These are phyloP conservation scores for Mythimna impura DNA, from an alignment of 2,888 invertebrate species.

Conservation along the genomic window DNA sequence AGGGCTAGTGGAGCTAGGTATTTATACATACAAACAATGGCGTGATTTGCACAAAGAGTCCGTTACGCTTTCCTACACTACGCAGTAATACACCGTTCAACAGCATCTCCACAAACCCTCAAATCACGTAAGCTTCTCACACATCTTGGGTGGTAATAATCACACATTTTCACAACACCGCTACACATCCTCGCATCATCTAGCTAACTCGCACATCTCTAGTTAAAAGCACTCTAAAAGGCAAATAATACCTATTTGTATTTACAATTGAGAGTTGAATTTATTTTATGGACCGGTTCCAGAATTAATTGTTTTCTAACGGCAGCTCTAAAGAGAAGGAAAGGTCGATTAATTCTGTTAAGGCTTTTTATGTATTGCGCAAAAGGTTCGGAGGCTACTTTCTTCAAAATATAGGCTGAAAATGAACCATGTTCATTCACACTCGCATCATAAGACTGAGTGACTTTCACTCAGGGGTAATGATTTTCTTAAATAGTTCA, in stretches of 20 bases:
- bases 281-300: slow-evolving; percentile 44
- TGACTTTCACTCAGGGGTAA: too few species aligned
- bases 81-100: too few species aligned
- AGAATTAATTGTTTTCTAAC: slow-evolving; percentile 46
- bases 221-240: slow-evolving; percentile 14
- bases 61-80: too few species aligned
- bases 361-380: background rate
- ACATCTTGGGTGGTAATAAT: too few species aligned
- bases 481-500: too few species aligned
- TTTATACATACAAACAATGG: too few species aligned
- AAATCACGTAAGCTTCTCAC: too few species aligned
- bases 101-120: too few species aligned
- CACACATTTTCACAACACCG: background rate
- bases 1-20: too few species aligned
- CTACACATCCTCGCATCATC: background rate
- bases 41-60: too few species aligned
- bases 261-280: slow-evolving; percentile 49
- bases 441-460: background rate
- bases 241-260: slow-evolving; percentile 55
- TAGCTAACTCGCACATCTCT: background rate
- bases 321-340: slow-evolving; percentile 9
- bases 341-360: slow-evolving; percentile 25
- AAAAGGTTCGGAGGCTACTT: slow-evolving; percentile 11
- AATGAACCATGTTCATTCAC: background rate
- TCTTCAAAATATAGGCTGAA: background rate